Evolutionary conservation across 2,113 vertebrate species (phyloP), one percentile per base, ranked within the genome.

Genomic region (Brachirus orientalis): DNA sequence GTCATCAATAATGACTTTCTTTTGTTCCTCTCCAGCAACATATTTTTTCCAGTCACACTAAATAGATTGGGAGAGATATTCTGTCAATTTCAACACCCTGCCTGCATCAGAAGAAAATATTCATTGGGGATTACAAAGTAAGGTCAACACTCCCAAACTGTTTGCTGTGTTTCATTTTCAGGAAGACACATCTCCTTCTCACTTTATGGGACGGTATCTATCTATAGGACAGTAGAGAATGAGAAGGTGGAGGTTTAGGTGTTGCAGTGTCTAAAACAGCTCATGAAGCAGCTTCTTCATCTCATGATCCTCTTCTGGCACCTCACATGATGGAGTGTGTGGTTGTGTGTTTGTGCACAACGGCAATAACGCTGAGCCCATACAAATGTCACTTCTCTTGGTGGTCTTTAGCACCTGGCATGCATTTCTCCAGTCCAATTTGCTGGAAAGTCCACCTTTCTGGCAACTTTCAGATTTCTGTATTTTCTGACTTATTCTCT

Each of bases 91-190:
- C 28, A 64, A 59, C 78, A 38, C 53, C 16, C 6, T 11, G 44
- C 33, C 41, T 16, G 59, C 59, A 66, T 56, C 66, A 43, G 41
- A 56, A 57, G 59, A 63, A 44, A 51, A 38, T 62, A 83, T 80
- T 81, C 69, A 75, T 19, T 22, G 63, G 56, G 77, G 75, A 82
- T 80, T 81, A 84, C 73, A 81, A 73, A 86, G 76, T 65, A 56
- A 82, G 84, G 81, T 86, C 88, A 84, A 50, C 71, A 79, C 75
- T 77, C 60, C 69, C 64, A 70, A 77, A 77, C 75, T 83, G 67
- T 88, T 89, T 86, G 82, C 82, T 84, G 71, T 36, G 63, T 84
- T 87, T 90, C 75, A 87, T 85, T 90, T 84, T 80, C 35, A 75
- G 56, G 40, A 51, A 70, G 62, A 64, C 40, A 18, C 73, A 62